Conservation (phyloP, 2,888 invertebrate species). For the Drosophila leonis region DNA sequence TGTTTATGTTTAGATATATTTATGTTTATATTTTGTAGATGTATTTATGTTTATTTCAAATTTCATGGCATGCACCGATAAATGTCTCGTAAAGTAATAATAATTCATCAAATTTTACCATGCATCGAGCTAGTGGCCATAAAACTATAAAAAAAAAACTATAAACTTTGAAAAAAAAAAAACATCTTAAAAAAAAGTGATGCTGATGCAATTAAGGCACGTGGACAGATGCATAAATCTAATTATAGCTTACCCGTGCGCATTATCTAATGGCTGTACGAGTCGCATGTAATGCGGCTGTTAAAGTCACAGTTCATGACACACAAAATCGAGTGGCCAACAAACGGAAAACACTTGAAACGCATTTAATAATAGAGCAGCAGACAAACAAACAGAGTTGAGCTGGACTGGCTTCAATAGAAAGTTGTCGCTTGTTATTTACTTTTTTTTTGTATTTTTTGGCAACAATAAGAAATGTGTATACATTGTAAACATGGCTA, state of each 20-base stretch:
- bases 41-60: neutral
- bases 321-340: constrained; percentile 36
- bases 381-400: neutral
- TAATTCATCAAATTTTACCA: neutral
- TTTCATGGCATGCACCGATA: constrained; percentile 3
- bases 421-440: constrained; percentile 49
- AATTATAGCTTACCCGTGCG: constrained; percentile 22
- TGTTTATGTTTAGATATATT: neutral
- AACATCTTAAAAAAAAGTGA: constrained; percentile 8
- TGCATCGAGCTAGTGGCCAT: constrained; percentile 22
- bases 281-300: constrained; percentile 40
- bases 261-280: constrained; percentile 67
- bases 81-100: neutral
- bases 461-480: constrained; percentile 16
- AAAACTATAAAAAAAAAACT: constrained; percentile 29
- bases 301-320: constrained; percentile 63
- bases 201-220: constrained; percentile 35
- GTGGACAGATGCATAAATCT: constrained; percentile 29
- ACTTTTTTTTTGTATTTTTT: constrained; percentile 21
- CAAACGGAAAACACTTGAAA: constrained; percentile 36
- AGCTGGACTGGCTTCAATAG: constrained; percentile 50
- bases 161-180: constrained; percentile 16
- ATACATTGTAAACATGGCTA: constrained; percentile 26
- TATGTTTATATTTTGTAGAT: neutral
- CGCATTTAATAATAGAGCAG: constrained; percentile 21